Evolutionary conservation across 2,888 invertebrate species (phyloP).

Genomic region (Crossocerus cetratus): DNA sequence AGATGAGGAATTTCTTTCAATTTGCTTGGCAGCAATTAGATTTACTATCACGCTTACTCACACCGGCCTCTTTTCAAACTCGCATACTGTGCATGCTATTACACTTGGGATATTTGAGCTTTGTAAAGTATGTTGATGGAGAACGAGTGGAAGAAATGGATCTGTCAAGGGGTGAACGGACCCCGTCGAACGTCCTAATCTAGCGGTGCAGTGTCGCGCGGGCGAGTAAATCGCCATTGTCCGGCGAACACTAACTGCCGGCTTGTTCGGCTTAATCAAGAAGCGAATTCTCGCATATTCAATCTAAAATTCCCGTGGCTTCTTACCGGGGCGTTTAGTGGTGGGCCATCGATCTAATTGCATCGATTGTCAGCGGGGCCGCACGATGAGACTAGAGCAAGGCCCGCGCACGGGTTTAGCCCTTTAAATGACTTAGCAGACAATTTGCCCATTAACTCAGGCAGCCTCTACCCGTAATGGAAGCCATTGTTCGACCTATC

Average conservation of each 20-base stretch:
- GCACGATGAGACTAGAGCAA: conserved; percentile 55
- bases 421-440: conserved; percentile 72
- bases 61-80: too few species aligned
- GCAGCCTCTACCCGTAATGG: conserved; percentile 71
- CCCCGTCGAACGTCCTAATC: not conserved
- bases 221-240: not conserved
- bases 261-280: conserved; percentile 13
- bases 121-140: too few species aligned
- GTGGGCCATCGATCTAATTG: conserved; percentile 56
- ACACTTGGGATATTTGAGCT: too few species aligned
- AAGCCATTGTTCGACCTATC: conserved; percentile 74
- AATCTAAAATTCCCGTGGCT: conserved; percentile 26
- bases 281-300: conserved; percentile 28
- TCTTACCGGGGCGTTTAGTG: conserved; percentile 34
- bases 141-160: too few species aligned
- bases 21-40: too few species aligned
- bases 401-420: conserved; percentile 62
- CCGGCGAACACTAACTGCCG: not conserved
- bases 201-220: not conserved
- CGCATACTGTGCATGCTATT: too few species aligned
- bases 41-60: too few species aligned
- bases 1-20: too few species aligned
- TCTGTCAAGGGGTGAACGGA: not conserved
- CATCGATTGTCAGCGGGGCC: conserved; percentile 61
- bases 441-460: conserved; percentile 73